Percentiles rank a stretch among this genome's conserved stretches.
Evolutionary conservation across 1,140 invertebrate species (phyloP).

Genomic region (Ganaspis sp.): DNA sequence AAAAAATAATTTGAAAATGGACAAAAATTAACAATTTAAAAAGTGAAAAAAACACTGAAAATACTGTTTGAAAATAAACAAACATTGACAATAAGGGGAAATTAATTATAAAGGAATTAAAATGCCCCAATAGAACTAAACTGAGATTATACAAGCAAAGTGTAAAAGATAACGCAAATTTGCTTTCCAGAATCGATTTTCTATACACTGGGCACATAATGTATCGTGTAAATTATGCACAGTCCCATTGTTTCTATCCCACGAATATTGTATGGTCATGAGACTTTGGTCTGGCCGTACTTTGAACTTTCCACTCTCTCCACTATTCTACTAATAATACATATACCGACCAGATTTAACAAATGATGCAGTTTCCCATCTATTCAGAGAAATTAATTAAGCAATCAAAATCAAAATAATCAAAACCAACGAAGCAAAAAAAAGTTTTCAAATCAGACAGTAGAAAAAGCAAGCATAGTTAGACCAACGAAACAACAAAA

Average conservation of each 20-base stretch:
- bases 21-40: too few species aligned
- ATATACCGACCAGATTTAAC: background rate
- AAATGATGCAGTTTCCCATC: background rate
- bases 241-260: conserved; percentile 7
- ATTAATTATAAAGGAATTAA: background rate
- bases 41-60: too few species aligned
- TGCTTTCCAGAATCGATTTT: conserved; percentile 16
- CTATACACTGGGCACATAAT: background rate
- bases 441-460: too few species aligned
- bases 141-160: background rate
- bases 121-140: background rate
- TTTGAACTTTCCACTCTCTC: background rate
- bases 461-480: too few species aligned
- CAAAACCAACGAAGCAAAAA: too few species aligned
- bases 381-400: background rate
- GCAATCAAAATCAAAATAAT: too few species aligned
- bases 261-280: conserved; percentile 12
- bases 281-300: background rate
- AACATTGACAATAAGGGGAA: background rate
- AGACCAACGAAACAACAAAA: too few species aligned
- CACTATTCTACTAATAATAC: background rate
- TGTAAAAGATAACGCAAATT: conserved; percentile 19
- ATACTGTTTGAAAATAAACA: too few species aligned
- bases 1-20: background rate
- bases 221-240: conserved; percentile 11